Conservation (phyloP, 2,797 vertebrate species). For the Ctenopoma multispine region DNA sequence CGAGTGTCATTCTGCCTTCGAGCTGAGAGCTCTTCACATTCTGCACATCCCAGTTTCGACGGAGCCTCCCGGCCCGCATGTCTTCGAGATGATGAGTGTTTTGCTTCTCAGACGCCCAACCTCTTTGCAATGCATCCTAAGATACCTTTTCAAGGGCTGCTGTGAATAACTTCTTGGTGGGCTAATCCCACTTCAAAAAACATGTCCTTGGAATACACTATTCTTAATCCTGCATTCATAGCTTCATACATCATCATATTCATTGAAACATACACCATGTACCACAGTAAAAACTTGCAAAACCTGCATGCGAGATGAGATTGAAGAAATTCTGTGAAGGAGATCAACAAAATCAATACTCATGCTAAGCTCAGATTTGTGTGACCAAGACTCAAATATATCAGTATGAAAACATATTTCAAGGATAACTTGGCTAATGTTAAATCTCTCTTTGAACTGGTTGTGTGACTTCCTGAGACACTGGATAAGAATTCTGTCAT, state of each 20-base stretch:
- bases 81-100: slow-evolving; percentile 63
- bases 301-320: slow-evolving; percentile 26
- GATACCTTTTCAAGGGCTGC: slow-evolving; percentile 70
- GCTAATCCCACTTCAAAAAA: slow-evolving; percentile 79
- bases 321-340: slow-evolving; percentile 20
- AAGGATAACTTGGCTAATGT: slow-evolving; percentile 11
- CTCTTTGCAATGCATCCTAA: slow-evolving; percentile 61
- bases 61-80: slow-evolving; percentile 53
- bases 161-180: slow-evolving; percentile 70
- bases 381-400: slow-evolving; percentile 32
- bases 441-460: slow-evolving; percentile 28
- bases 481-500: slow-evolving; percentile 14
- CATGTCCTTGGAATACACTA: slow-evolving; percentile 67
- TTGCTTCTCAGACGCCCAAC: slow-evolving; percentile 56
- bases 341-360: slow-evolving; percentile 48
- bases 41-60: slow-evolving; percentile 33
- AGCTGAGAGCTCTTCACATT: slow-evolving; percentile 67
- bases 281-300: slow-evolving; percentile 17
- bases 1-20: slow-evolving; percentile 64
- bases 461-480: slow-evolving; percentile 37
- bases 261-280: slow-evolving; percentile 44
- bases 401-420: slow-evolving; percentile 39
- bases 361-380: not conserved
- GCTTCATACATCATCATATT: slow-evolving; percentile 59
- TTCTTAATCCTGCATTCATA: slow-evolving; percentile 71